phyloP scores from a whole-genome alignment of 2,797 vertebrate genomes.

The Betta splendens region DNA sequence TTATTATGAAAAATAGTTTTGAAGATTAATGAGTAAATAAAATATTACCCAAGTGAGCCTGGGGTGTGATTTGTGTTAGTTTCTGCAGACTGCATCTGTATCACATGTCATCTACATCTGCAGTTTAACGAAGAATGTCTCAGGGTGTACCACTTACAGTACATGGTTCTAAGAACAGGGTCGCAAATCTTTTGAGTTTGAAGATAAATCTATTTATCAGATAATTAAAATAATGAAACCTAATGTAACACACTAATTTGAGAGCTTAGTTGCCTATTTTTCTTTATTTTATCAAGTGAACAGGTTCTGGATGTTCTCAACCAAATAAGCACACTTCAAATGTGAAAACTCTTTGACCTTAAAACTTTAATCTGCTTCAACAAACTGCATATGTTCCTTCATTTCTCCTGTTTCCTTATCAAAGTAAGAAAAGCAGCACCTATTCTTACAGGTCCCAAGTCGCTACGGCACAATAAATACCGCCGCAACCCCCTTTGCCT shows the following conservation, averaged over 20 bases:
- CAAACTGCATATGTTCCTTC: background rate
- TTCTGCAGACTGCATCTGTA: too few species aligned
- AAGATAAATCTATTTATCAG: too few species aligned
- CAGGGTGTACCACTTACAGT: too few species aligned
- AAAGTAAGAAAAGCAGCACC: conserved; percentile 24
- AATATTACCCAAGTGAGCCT: conserved; percentile 84
- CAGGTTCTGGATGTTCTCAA: background rate
- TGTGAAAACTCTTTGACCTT: background rate
- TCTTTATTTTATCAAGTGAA: too few species aligned
- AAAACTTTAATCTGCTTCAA: background rate
- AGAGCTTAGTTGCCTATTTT: too few species aligned
- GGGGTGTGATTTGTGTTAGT: conserved; percentile 49
- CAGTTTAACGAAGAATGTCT: too few species aligned
- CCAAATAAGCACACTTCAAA: background rate
- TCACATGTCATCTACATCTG: conserved; percentile 1
- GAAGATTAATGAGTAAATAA: conserved; percentile 89
- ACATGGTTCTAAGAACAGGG: too few species aligned
- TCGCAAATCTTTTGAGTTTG: too few species aligned
- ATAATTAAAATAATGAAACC: too few species aligned
- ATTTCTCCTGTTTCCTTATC: conserved; percentile 15
- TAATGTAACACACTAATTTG: background rate
- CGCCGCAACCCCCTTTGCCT: background rate
- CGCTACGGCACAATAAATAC: conserved; percentile 56
- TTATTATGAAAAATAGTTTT: conserved; percentile 91
- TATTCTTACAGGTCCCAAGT: conserved; percentile 26